Conservation (phyloP, 2,113 vertebrate genomes). For the Aleadryas rufinucha region DNA sequence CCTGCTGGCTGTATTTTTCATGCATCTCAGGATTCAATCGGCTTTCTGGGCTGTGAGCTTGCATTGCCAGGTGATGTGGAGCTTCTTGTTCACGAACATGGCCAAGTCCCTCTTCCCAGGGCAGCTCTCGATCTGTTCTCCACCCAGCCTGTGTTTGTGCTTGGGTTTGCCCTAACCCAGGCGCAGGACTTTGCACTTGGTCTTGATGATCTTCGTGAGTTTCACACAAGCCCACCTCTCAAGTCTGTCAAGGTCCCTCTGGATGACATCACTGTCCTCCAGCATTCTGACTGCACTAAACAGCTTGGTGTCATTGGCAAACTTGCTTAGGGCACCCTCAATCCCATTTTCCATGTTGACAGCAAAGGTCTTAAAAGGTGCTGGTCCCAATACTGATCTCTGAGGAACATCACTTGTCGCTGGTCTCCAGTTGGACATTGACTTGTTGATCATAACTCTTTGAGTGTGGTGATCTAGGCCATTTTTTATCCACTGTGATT, state of each 20-base stretch:
- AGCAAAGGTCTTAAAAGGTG: background rate
- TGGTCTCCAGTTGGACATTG: background rate
- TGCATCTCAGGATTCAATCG: background rate
- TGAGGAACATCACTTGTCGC: background rate
- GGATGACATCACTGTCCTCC: background rate
- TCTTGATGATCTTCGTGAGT: background rate
- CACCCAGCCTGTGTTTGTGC: too few relatives aligned
- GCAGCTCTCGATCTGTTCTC: background rate
- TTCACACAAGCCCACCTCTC: background rate
- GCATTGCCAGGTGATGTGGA: background rate
- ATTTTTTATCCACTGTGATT: background rate
- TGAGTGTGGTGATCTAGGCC: background rate
- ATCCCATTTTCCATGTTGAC: background rate
- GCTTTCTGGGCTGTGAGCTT: background rate
- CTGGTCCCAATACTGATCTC: too few relatives aligned
- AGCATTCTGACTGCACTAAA: background rate
- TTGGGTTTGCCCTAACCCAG: background rate
- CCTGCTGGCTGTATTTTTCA: background rate
- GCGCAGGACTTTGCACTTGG: background rate
- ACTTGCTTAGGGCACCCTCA: too few relatives aligned
- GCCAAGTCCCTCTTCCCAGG: background rate
- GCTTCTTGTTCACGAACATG: fast-evolving
- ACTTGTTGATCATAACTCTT: background rate
- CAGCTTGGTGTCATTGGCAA: background rate
- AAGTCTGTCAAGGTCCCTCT: background rate